Evolutionary conservation across 2,797 vertebrate genomes (phyloP).

Genomic region (Liparis tanakae): DNA sequence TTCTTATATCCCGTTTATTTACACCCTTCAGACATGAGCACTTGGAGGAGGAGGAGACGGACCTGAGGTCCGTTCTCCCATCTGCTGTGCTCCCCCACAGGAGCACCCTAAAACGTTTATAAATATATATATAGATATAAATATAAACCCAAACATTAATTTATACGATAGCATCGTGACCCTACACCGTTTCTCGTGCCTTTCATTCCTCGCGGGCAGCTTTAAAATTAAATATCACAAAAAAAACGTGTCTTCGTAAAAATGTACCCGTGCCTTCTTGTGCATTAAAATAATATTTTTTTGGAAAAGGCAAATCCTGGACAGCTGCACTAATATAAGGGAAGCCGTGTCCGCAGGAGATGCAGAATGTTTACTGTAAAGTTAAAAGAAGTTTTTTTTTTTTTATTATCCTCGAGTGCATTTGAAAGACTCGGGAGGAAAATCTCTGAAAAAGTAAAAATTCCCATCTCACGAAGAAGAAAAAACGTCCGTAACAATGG

Average conservation of each 20-base stretch:
- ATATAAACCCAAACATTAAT: not conserved
- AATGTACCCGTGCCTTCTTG: conserved; percentile 15
- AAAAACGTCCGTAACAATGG: conserved; percentile 3
- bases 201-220: conserved; percentile 34
- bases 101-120: not conserved
- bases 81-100: not conserved
- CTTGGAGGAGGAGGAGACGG: not conserved
- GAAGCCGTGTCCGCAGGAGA: not conserved
- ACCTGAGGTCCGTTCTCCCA: not conserved
- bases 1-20: not conserved
- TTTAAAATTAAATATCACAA: not conserved
- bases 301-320: not conserved
- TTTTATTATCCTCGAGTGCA: conserved; percentile 21
- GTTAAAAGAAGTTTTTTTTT: not conserved
- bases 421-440: conserved; percentile 31
- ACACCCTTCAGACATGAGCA: not conserved
- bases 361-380: not conserved
- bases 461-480: not conserved
- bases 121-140: not conserved
- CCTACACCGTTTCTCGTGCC: conserved; percentile 14
- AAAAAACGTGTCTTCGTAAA: not conserved
- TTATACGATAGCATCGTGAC: conserved; percentile 2
- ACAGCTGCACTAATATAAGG: conserved; percentile 8
- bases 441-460: not conserved
- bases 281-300: not conserved